A percentile compares a stretch with the other conserved stretches of the same genome.
Conservation (phyloP, 2,888 invertebrate genomes). For the Thymelicus lineola region DNA sequence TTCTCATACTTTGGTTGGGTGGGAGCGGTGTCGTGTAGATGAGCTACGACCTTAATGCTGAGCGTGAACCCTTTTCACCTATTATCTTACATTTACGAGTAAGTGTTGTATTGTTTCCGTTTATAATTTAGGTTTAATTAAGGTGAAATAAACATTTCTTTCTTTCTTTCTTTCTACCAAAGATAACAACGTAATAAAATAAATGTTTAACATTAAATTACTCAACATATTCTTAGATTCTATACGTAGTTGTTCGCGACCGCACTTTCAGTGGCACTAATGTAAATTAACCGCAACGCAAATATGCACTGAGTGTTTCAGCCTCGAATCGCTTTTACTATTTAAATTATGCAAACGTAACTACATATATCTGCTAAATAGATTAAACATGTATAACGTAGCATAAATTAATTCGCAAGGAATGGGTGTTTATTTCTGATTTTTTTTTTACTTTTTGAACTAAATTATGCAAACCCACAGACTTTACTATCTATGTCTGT, state of each 20-base stretch:
- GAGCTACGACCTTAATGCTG: no score
- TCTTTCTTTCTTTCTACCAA: no score
- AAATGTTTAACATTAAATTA: no score
- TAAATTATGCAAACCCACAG: no score
- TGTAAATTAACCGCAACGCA: background rate
- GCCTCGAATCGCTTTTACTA: conserved; percentile 17
- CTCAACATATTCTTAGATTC: background rate
- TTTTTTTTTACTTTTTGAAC: background rate
- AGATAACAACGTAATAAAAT: background rate
- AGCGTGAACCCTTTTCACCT: no score
- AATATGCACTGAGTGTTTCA: conserved; percentile 18
- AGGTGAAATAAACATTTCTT: no score
- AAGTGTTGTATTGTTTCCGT: no score
- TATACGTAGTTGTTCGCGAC: background rate
- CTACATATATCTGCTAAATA: conserved; percentile 14
- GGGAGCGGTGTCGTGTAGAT: no score
- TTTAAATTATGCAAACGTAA: conserved; percentile 23
- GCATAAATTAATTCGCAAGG: background rate
- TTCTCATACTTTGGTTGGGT: no score
- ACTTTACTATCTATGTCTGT: no score
- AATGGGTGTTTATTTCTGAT: background rate
- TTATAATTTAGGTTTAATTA: no score
- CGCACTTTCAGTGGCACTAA: background rate
- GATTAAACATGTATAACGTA: background rate
- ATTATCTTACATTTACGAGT: no score